Percentiles rank a stretch among this genome's conserved stretches.
phyloP scores from a whole-genome alignment of 2,113 vertebrate genomes.

The Zapus hudsonius region DNA sequence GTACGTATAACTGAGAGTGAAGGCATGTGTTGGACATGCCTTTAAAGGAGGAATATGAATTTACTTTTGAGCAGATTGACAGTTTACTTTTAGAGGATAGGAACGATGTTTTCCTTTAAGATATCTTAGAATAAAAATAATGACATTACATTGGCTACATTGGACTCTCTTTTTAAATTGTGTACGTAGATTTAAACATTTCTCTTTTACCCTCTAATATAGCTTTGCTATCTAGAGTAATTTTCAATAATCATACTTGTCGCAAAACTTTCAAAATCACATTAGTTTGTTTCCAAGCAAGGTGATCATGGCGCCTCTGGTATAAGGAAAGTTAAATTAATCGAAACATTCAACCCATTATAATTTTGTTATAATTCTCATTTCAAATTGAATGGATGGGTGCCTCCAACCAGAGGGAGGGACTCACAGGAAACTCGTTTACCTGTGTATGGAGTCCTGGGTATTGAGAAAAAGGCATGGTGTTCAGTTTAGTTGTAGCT shows the following conservation, averaged over 20 bases:
- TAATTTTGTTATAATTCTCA: slow-evolving; percentile 56
- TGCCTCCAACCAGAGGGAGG: not conserved
- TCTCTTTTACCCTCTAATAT: not conserved
- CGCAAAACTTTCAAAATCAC: not conserved
- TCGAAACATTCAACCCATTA: slow-evolving; percentile 23
- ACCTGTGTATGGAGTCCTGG: not conserved
- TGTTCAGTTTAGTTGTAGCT: not conserved
- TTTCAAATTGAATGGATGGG: slow-evolving; percentile 34
- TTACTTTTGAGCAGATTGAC: not conserved
- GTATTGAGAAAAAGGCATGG: not conserved
- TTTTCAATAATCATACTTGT: slow-evolving; percentile 5
- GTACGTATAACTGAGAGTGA: not conserved
- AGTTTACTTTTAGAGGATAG: not conserved
- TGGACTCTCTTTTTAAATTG: not conserved
- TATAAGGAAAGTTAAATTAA: slow-evolving; percentile 21
- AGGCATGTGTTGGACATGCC: not conserved
- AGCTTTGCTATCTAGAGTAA: not conserved
- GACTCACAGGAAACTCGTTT: not conserved
- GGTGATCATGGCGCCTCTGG: not conserved
- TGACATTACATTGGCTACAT: not conserved
- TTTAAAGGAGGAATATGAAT: not conserved
- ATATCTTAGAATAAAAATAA: not conserved
- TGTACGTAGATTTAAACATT: not conserved
- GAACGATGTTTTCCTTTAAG: not conserved
- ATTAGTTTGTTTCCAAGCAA: slow-evolving; percentile 27